phyloP scores from a whole-genome alignment of 2,888 invertebrate genomes.

The Amphimallon solstitiale region DNA sequence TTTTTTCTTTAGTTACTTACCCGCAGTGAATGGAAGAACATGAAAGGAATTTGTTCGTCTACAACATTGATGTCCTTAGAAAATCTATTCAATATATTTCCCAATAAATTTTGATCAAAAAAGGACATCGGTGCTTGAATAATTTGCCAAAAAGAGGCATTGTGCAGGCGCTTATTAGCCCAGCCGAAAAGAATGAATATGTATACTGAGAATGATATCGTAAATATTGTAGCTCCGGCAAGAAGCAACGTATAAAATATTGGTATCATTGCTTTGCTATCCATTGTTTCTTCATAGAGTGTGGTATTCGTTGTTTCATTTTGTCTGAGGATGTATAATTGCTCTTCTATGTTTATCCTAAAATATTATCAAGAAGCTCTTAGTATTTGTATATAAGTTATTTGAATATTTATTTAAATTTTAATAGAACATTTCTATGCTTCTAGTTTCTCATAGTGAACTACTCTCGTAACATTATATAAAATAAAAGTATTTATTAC shows the following conservation, averaged over 20 bases:
- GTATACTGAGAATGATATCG: slow-evolving; percentile 45
- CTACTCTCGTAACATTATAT: no score
- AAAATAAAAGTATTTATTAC: no score
- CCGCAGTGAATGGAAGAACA: slow-evolving; percentile 41
- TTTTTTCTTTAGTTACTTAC: slow-evolving; percentile 31
- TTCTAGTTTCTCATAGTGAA: no score
- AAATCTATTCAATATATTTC: slow-evolving; percentile 50
- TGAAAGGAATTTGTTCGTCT: slow-evolving; percentile 48
- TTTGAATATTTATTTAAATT: no score
- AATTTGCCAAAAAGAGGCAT: slow-evolving; percentile 44
- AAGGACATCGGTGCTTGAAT: slow-evolving; percentile 47
- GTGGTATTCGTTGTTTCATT: slow-evolving; percentile 33
- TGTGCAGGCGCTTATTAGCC: slow-evolving; percentile 50
- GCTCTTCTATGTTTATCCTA: slow-evolving; percentile 38
- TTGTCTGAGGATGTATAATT: slow-evolving; percentile 7
- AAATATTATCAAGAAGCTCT: not conserved
- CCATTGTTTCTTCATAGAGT: not conserved
- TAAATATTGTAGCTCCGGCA: slow-evolving; percentile 34
- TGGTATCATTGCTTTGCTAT: slow-evolving; percentile 29
- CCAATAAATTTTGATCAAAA: slow-evolving; percentile 47
- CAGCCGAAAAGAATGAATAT: slow-evolving; percentile 50
- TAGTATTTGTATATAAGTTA: no score
- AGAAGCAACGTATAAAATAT: slow-evolving; percentile 30
- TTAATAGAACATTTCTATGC: no score
- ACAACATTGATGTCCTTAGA: slow-evolving; percentile 49